phyloP scores from a whole-genome alignment of 2,113 vertebrate species.

The Odontophorus gujanensis region DNA sequence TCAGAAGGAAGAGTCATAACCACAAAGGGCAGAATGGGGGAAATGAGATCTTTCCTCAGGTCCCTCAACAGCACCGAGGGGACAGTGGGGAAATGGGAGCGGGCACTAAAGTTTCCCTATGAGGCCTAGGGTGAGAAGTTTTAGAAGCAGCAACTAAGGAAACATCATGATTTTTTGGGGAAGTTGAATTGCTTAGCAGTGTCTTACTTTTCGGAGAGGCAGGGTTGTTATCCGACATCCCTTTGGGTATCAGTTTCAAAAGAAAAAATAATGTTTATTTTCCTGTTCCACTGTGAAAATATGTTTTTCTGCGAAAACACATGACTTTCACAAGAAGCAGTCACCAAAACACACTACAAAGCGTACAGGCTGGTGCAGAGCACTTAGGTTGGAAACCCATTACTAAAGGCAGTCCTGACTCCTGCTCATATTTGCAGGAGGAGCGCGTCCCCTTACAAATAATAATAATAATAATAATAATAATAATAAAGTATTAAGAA shows the following conservation, averaged over 20 bases:
- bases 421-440: slow-evolving; percentile 65
- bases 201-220: slow-evolving; percentile 54
- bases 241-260: slow-evolving; percentile 34
- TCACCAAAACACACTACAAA: neutral
- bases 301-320: neutral
- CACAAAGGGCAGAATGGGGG: slow-evolving; percentile 53
- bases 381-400: slow-evolving; percentile 10
- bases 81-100: slow-evolving; percentile 47
- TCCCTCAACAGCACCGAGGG: neutral
- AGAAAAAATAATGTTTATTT: neutral
- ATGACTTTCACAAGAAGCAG: neutral
- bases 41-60: slow-evolving; percentile 52
- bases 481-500: slow-evolving; percentile 77
- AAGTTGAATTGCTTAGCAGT: slow-evolving; percentile 38
- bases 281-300: neutral
- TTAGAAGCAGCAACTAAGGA: slow-evolving; percentile 36
- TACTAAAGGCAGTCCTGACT: neutral
- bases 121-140: slow-evolving; percentile 43
- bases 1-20: slow-evolving; percentile 44
- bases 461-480: neutral
- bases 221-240: neutral
- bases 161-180: slow-evolving; percentile 50
- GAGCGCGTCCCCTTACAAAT: slow-evolving; percentile 75
- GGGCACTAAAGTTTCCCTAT: slow-evolving; percentile 33
- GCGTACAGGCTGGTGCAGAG: neutral